phyloP scores from a whole-genome alignment of 53 echinoderm and acorn worm genomes.

The Holothuria leucospilota region DNA sequence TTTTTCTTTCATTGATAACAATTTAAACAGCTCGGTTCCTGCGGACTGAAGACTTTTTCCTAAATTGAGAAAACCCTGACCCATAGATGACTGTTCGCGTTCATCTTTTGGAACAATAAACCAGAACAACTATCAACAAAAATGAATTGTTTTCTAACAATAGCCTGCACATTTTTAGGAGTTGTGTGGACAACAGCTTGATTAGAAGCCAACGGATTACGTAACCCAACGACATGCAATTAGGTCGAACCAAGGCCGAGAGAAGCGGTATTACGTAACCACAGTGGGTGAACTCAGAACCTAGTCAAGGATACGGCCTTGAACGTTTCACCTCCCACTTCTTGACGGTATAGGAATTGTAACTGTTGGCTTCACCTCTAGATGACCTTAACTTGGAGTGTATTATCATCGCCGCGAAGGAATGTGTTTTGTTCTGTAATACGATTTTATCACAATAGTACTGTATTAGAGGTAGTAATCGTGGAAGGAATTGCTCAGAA shows the following conservation, averaged over 20 bases:
- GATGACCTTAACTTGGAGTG: background rate
- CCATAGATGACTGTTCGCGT: conserved; percentile 1
- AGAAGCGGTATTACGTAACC: conserved; percentile 12
- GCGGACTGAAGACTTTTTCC: too few species aligned
- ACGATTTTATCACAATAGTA: background rate
- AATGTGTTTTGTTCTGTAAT: conserved; percentile 8
- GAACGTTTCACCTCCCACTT: conserved; percentile 6
- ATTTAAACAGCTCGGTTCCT: too few species aligned
- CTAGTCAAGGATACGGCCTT: conserved; percentile 25
- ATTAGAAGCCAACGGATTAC: conserved; percentile 4
- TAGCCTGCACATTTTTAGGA: conserved; percentile 3
- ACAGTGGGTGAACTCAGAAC: conserved; percentile 20
- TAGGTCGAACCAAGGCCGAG: conserved; percentile 22
- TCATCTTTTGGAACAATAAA: conserved; percentile 10
- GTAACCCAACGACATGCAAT: conserved; percentile 10
- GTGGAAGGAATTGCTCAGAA: too few species aligned
- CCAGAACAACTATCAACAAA: background rate
- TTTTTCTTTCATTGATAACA: too few species aligned
- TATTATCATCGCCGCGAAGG: background rate
- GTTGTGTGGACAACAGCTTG: conserved; percentile 19
- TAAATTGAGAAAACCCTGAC: conserved; percentile 28
- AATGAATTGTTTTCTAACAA: conserved; percentile 4
- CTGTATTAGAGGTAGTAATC: too few species aligned
- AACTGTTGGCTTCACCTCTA: background rate
- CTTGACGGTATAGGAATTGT: background rate